Conservation (phyloP, 2,797 vertebrate species). For the Fistularia commersonii region DNA sequence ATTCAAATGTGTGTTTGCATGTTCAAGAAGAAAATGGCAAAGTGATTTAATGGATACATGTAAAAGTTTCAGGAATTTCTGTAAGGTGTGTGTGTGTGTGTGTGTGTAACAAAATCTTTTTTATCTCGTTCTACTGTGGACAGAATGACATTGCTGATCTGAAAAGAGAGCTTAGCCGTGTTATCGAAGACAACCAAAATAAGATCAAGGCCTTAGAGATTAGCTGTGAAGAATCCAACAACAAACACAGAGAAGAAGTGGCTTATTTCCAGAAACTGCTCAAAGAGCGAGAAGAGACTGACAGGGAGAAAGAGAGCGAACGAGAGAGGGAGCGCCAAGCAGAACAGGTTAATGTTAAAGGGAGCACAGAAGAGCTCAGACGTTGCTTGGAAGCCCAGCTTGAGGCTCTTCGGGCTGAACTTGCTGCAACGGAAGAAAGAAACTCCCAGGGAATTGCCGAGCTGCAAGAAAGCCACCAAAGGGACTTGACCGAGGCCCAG, state of each 20-base stretch:
- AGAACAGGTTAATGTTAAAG: conserved; percentile 52
- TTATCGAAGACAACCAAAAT: conserved; percentile 63
- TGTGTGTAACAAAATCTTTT: neutral
- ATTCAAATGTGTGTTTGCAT: neutral
- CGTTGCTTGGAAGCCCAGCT: conserved; percentile 76
- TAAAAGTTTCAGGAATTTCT: neutral
- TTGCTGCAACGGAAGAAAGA: conserved; percentile 65
- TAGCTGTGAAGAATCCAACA: conserved; percentile 66
- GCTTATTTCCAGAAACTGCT: conserved; percentile 75
- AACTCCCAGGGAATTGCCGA: conserved; percentile 68
- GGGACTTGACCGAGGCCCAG: conserved; percentile 72
- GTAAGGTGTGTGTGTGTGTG: neutral
- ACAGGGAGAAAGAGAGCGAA: conserved; percentile 68
- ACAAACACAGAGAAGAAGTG: conserved; percentile 77
- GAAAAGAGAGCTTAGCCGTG: conserved; percentile 73
- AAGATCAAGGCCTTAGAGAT: conserved; percentile 75
- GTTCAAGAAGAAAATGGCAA: neutral
- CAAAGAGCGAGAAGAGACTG: conserved; percentile 70
- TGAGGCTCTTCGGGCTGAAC: conserved; percentile 68
- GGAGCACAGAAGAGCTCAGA: conserved; percentile 64
- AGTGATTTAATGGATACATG: neutral
- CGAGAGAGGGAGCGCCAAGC: conserved; percentile 60
- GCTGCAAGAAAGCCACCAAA: conserved; percentile 76
- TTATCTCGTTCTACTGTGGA: conserved; percentile 21
- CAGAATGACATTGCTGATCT: conserved; percentile 76